Evolutionary conservation across 2,113 vertebrate species (phyloP).

Genomic region (Naja naja): DNA sequence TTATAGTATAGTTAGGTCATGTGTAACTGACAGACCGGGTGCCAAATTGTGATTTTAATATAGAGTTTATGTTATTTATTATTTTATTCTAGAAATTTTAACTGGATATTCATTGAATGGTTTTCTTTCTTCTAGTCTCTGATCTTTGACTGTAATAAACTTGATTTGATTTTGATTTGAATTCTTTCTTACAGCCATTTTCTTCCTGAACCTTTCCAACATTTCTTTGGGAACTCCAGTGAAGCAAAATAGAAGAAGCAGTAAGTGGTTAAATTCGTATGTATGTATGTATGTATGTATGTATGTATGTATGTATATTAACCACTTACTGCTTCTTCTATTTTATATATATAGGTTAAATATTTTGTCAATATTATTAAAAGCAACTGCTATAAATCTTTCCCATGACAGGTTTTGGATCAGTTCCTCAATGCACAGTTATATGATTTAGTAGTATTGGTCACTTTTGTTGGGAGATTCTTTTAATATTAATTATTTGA

Average conservation of each 20-base stretch:
- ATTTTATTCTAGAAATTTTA: too few relatives aligned
- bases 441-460: neutral
- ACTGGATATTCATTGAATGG: too few relatives aligned
- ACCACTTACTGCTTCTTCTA: neutral
- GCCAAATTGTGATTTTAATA: too few relatives aligned
- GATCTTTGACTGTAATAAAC: too few relatives aligned
- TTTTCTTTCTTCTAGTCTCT: too few relatives aligned
- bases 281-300: too few relatives aligned
- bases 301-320: too few relatives aligned
- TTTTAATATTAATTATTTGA: neutral
- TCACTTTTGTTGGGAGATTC: neutral
- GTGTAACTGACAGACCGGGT: too few relatives aligned
- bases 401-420: neutral
- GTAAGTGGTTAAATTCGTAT: neutral
- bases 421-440: neutral
- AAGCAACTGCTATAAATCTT: neutral
- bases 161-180: too few relatives aligned
- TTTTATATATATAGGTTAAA: neutral
- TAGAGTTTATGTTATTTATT: too few relatives aligned
- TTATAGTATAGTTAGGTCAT: too few relatives aligned
- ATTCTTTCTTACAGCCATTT: too few relatives aligned
- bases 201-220: neutral
- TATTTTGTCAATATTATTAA: neutral
- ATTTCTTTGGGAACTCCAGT: neutral
- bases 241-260: neutral